Conservation (phyloP, 1,140 invertebrate genomes). For the Drosophila sp. region DNA sequence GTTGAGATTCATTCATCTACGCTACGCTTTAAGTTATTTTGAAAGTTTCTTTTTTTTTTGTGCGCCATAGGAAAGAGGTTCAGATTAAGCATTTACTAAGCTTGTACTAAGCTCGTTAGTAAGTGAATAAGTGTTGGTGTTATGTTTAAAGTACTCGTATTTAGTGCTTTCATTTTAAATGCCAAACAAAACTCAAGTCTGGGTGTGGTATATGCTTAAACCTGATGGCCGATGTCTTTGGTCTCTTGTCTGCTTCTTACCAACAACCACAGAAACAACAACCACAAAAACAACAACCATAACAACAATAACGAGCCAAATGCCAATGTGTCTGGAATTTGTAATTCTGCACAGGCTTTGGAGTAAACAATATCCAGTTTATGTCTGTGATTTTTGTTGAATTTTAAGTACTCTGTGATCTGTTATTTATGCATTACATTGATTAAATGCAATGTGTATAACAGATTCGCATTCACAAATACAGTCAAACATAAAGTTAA, state of each 20-base stretch:
- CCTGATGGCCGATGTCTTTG: conserved; percentile 26
- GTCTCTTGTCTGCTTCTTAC: conserved; percentile 10
- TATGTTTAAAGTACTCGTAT: conserved; percentile 19
- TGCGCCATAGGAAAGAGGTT: conserved; percentile 13
- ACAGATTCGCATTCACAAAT: conserved; percentile 1
- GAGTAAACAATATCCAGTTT: conserved; percentile 34
- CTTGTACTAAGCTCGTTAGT: conserved; percentile 15
- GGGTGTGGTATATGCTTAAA: conserved; percentile 46
- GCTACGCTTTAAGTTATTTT: conserved; percentile 31
- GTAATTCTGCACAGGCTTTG: conserved; percentile 38
- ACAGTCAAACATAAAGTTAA: background rate
- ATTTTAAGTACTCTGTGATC: conserved; percentile 21
- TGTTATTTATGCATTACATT: conserved; percentile 33
- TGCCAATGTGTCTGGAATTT: conserved; percentile 46
- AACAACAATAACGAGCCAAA: conserved; percentile 20
- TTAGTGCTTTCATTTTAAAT: conserved; percentile 40
- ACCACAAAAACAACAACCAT: background rate
- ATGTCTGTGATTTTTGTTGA: conserved; percentile 9
- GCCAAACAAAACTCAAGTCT: conserved; percentile 39
- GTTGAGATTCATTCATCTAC: conserved; percentile 31
- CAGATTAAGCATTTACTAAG: conserved; percentile 2
- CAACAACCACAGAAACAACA: conserved; percentile 1
- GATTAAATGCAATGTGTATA: conserved; percentile 12
- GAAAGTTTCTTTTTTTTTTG: conserved; percentile 30
- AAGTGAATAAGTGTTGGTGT: conserved; percentile 4